Evolutionary conservation across 2,888 invertebrate species (phyloP).

Genomic region (Meghimatium bilineatum): DNA sequence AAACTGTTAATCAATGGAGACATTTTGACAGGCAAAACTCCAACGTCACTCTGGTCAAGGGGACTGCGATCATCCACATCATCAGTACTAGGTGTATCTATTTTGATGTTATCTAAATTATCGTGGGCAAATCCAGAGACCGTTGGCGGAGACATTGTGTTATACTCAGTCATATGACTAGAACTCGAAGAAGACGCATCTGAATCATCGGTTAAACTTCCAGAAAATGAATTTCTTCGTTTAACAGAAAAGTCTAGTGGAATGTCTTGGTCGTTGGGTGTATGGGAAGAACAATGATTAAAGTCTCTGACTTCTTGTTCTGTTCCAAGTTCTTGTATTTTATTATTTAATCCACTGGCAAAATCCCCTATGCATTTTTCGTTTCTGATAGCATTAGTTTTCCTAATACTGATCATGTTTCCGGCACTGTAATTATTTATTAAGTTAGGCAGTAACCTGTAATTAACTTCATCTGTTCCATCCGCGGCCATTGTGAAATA

Average conservation of each 20-base stretch:
- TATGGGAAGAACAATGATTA: conserved; percentile 14
- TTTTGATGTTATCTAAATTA: not conserved
- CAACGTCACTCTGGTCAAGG: not conserved
- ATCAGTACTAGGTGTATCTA: conserved; percentile 20
- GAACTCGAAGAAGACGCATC: conserved; percentile 50
- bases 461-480: not conserved
- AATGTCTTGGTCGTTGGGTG: conserved; percentile 43
- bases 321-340: conserved; percentile 28
- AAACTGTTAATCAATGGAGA: conserved; percentile 23
- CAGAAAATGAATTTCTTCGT: conserved; percentile 49
- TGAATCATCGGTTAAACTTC: conserved; percentile 51
- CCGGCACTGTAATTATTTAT: not conserved
- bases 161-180: conserved; percentile 33
- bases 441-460: not conserved
- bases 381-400: not conserved
- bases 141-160: conserved; percentile 25
- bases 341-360: conserved; percentile 5
- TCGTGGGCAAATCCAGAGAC: not conserved
- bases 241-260: conserved; percentile 52
- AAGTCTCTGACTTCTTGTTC: conserved; percentile 32
- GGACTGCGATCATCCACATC: conserved; percentile 1
- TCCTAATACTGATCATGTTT: conserved; percentile 16
- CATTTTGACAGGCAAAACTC: not conserved
- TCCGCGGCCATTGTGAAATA: conserved; percentile 31
- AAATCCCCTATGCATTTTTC: not conserved